A percentile compares a stretch with the other conserved stretches of the same genome.
Evolutionary conservation across 2,888 invertebrate genomes (phyloP).

Genomic region (Dynastes hyllus): DNA sequence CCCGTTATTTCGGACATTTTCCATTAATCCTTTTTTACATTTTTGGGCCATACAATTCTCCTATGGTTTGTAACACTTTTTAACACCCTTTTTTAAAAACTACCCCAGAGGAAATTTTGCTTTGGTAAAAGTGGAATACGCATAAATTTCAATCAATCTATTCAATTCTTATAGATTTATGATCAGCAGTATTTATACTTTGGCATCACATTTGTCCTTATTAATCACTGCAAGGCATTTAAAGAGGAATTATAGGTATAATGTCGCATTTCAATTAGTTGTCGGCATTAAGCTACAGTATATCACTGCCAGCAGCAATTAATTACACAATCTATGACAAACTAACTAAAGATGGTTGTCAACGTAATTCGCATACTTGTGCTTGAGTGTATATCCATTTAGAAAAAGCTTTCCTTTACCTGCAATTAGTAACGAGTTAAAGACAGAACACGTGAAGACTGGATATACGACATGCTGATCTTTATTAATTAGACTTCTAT

Average conservation of each 20-base stretch:
- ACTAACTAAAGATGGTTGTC: slow-evolving; percentile 11
- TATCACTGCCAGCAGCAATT: not conserved
- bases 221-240: not conserved
- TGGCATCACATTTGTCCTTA: not conserved
- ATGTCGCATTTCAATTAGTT: not conserved
- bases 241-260: not conserved
- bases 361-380: not conserved
- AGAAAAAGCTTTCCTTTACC: not conserved
- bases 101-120: no score
- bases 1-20: no score
- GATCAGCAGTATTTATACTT: not conserved
- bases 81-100: no score
- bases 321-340: slow-evolving; percentile 3
- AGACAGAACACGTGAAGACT: not conserved
- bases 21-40: no score
- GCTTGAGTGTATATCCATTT: not conserved
- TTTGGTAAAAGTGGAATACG: no score
- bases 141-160: no score
- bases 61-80: no score
- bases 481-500: not conserved
- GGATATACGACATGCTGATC: not conserved
- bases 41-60: no score
- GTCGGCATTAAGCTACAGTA: not conserved
- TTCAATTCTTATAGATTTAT: no score
- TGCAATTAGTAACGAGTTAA: slow-evolving; percentile 7